Evolutionary conservation across 2,797 vertebrate genomes (phyloP).

Genomic region (Sebastolobus alascanus): DNA sequence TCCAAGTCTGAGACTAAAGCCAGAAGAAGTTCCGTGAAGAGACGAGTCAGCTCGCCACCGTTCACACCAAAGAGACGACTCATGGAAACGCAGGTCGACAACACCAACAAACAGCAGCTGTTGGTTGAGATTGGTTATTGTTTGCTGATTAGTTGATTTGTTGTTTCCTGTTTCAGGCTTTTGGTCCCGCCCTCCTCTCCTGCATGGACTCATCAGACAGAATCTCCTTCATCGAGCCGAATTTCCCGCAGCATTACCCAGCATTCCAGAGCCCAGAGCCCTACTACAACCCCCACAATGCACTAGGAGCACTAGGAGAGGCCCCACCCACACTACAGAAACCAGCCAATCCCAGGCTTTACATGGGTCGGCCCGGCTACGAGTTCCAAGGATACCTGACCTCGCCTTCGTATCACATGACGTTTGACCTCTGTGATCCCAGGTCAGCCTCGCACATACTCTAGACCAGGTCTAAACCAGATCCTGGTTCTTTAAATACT

Average conservation of each 20-base stretch:
- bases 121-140: background rate
- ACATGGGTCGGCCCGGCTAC: constrained; percentile 86
- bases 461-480: background rate
- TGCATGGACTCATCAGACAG: constrained; percentile 87
- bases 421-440: constrained; percentile 85
- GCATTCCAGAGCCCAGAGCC: constrained; percentile 86
- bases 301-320: constrained; percentile 87
- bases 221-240: constrained; percentile 84
- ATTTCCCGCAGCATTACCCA: constrained; percentile 85
- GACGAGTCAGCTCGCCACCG: constrained; percentile 90
- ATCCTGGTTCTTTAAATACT: background rate
- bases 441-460: constrained; percentile 36
- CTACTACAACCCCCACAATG: constrained; percentile 85
- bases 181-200: constrained; percentile 77
- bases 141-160: constrained; percentile 49
- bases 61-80: constrained; percentile 89
- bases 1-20: constrained; percentile 96
- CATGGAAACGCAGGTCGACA: constrained; percentile 85
- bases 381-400: constrained; percentile 89
- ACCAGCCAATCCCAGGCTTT: constrained; percentile 88
- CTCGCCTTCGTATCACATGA: constrained; percentile 82
- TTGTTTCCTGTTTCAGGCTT: constrained; percentile 47
- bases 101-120: background rate
- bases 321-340: constrained; percentile 84
- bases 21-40: constrained; percentile 92